Conservation (phyloP, 2,888 invertebrate species). For the Nephrotoma appendiculata region DNA sequence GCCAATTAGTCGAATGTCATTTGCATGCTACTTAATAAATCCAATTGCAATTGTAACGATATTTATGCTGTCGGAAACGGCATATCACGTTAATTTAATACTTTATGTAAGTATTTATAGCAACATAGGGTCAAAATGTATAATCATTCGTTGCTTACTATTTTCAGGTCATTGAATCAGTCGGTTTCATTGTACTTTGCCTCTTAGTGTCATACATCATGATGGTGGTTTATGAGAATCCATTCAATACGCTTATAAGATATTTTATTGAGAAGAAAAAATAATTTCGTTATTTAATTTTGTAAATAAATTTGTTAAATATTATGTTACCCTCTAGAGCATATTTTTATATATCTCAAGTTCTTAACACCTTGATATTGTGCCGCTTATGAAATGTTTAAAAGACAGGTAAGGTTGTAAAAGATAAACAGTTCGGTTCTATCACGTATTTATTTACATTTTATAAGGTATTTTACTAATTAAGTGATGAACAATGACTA, state of each 20-base stretch:
- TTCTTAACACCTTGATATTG: background rate
- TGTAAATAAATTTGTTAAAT: background rate
- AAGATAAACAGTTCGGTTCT: background rate
- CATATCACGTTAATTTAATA: background rate
- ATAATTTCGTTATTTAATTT: background rate
- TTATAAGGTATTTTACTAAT: background rate
- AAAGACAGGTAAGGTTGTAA: background rate
- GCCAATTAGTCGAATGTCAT: background rate
- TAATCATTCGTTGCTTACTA: background rate
- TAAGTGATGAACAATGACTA: background rate
- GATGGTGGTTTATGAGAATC: background rate
- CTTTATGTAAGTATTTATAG: background rate
- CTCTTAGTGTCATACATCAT: background rate
- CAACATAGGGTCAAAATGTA: background rate
- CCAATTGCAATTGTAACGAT: background rate
- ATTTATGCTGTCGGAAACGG: background rate
- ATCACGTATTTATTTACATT: background rate
- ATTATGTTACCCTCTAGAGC: background rate
- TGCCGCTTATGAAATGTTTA: background rate
- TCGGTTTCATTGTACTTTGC: background rate
- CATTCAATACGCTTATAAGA: background rate
- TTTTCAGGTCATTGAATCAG: background rate
- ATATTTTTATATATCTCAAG: background rate
- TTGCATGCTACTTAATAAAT: background rate
- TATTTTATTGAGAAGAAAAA: background rate